Evolutionary conservation across 1,140 invertebrate species (phyloP).

Genomic region (Yoshiicerus persimilis): DNA sequence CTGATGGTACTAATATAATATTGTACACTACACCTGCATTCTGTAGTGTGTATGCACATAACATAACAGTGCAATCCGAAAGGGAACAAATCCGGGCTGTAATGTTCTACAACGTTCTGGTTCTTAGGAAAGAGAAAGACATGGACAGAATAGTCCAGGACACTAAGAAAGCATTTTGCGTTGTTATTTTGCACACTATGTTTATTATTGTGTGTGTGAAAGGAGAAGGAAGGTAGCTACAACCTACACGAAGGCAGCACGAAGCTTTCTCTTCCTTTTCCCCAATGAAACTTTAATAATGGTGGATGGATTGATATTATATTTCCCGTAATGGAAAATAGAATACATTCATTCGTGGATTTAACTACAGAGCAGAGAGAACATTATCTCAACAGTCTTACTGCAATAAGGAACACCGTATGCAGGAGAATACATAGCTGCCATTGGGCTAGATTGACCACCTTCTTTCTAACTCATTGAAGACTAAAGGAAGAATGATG

Average conservation of each 20-base stretch:
- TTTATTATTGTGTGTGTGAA: not conserved
- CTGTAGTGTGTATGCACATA: not conserved
- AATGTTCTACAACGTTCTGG: not conserved
- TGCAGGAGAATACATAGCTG: not conserved
- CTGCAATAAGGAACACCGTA: not conserved
- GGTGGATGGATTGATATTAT: not conserved
- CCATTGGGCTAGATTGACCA: not conserved
- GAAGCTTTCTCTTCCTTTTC: not conserved
- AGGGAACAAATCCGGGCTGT: not conserved
- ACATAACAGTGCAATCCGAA: not conserved
- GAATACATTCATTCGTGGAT: not conserved
- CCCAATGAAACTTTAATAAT: not conserved
- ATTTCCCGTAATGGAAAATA: not conserved
- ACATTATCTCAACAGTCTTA: not conserved
- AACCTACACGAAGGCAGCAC: not conserved
- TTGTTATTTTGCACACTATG: not conserved
- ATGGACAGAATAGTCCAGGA: conserved; percentile 4
- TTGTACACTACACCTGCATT: conserved; percentile 3
- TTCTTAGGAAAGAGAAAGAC: not conserved
- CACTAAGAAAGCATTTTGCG: not conserved
- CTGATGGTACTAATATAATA: not conserved
- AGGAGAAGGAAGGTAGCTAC: not conserved
- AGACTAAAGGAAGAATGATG: conserved; percentile 9
- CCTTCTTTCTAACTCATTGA: not conserved
- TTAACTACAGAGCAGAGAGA: not conserved